Percentiles rank a stretch among this genome's conserved stretches.
Conservation (phyloP, 2,797 vertebrate genomes). For the Simalia tracyae region DNA sequence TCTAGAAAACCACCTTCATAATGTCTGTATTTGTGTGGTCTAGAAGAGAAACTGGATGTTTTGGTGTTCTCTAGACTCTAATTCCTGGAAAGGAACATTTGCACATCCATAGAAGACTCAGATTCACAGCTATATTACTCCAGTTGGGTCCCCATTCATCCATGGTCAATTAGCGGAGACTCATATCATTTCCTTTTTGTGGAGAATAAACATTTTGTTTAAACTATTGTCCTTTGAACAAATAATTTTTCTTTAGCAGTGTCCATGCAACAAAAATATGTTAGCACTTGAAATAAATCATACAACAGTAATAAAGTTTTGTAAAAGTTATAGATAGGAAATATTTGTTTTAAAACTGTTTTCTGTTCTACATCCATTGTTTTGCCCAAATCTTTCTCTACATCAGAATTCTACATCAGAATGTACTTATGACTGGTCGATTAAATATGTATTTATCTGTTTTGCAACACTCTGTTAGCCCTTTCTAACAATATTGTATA, state of each 20-base stretch:
- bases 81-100: neutral
- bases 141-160: neutral
- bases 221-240: neutral
- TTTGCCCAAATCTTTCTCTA: conserved; percentile 21
- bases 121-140: neutral
- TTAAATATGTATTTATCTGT: conserved; percentile 53
- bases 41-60: neutral
- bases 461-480: conserved; percentile 54
- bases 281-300: neutral
- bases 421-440: conserved; percentile 42
- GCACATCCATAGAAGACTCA: neutral
- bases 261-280: neutral
- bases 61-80: neutral
- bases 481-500: conserved; percentile 44
- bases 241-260: neutral
- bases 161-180: neutral
- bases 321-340: conserved; percentile 25
- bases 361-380: neutral
- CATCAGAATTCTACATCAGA: conserved; percentile 41
- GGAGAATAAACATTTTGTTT: neutral
- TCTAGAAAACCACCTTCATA: neutral
- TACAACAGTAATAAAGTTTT: neutral
- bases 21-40: too few relatives aligned
- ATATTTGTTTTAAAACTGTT: neutral
- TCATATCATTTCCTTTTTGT: neutral